Base-by-base conservation (phyloP, 2,113 vertebrate genomes). In the Oenanthe melanoleuca region DNA sequence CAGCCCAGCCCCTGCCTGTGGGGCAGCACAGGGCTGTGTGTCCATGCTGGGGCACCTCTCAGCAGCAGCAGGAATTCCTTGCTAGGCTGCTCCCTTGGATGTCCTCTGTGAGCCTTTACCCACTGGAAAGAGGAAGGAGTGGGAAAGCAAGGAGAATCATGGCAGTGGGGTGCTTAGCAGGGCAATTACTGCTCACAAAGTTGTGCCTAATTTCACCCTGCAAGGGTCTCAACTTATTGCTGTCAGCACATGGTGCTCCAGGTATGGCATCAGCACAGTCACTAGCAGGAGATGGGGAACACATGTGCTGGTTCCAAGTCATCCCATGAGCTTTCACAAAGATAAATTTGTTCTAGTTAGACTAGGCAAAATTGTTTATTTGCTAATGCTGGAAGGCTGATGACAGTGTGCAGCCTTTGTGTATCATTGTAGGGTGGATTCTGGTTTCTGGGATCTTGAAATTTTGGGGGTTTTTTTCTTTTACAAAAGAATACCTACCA, bases 91-190 rank as follows among this genome's bases (percentile, higher is more conserved):
- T 63, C 18, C 65, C 19, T 86, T 0, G 0, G 3, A 0, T 33
- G 20, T 33, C 25, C 65, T 65, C 71, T 31, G 12, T 0, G 5
- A 44, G 38, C 1, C 0, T 20, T 37, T 49, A 7, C 12, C 29
- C 40, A 1, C 49, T 52, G 77, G 61, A 45, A 80, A 64, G 80
- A 47, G 69, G 34, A 86, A 70, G 33, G 25, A 66, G 20, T 34
- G 29, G 73, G 45, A 89, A 91, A 64, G 29, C 44, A 29, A 25
- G 25, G n/a, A n/a, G 29, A 50, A 37, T 31, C 20, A 6, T 1
- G 0, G n/a, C 28, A 69, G 28, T 1, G 0, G 31, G 16, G 4
- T 28, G 42, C 38, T 6, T 20, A 6, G 31, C 1, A 64, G 33
- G 31, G 69, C 33, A 31, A 37, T 82, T 83, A 66, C 44, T 81